These are phyloP conservation scores for Tetragnatha montana DNA, from an alignment of 2,888 invertebrate species.

Conservation along the genomic window DNA sequence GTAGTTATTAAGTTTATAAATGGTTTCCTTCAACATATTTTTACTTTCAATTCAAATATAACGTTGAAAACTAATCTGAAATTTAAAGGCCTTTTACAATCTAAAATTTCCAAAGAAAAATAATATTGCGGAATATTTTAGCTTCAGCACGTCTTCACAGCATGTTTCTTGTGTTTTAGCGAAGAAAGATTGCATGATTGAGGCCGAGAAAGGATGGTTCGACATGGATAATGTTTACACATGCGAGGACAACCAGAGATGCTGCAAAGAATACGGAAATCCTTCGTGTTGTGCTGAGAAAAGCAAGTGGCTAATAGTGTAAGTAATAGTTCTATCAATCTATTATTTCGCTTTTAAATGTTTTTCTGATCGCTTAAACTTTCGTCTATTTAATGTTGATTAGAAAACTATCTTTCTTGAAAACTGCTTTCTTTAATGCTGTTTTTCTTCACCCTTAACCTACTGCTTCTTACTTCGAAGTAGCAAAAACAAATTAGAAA, in stretches of 20 bases:
- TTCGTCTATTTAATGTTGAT: no score
- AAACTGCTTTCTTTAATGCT: no score
- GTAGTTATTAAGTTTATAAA: no score
- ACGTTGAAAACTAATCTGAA: background rate
- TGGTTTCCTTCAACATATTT: background rate
- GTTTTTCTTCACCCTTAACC: no score
- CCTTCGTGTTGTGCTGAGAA: conserved; percentile 73
- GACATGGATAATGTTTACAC: conserved; percentile 73
- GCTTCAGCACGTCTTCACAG: no score
- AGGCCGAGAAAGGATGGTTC: conserved; percentile 70
- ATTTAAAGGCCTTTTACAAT: background rate
- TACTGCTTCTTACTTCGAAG: no score
- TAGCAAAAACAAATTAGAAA: no score
- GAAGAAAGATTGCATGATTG: conserved; percentile 72
- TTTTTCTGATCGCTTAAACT: no score
- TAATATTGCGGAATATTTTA: no score
- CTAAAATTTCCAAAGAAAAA: background rate
- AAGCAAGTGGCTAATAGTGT: conserved; percentile 72
- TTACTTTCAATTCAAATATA: background rate
- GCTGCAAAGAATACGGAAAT: conserved; percentile 73
- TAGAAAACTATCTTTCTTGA: no score
- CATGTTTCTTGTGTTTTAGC: conserved; percentile 29
- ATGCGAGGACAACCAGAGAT: conserved; percentile 71
- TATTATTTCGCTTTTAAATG: no score
- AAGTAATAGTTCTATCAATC: conserved; percentile 28